These are phyloP conservation scores for Silurus lanzhouensis DNA, from an alignment of 2,797 vertebrate species.

Conservation along the genomic window DNA sequence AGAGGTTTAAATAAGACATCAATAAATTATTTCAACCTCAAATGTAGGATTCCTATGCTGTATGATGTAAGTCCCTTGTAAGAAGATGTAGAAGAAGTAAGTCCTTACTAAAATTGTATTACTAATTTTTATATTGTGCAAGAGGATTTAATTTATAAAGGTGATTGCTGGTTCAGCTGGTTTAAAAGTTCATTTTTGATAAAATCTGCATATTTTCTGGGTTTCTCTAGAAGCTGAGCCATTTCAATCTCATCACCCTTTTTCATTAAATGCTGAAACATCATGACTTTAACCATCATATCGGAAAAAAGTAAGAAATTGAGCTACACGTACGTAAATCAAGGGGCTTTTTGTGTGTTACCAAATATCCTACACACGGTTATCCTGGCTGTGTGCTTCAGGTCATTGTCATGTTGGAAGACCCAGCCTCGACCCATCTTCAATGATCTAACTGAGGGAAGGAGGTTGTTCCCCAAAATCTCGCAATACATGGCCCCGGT, in stretches of 20 bases:
- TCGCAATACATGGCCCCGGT: too few relatives aligned
- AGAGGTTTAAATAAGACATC: neutral
- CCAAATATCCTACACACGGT: neutral
- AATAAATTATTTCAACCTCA: neutral
- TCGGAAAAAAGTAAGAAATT: neutral
- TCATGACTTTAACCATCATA: neutral
- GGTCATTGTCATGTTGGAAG: too few relatives aligned
- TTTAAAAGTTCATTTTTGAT: neutral
- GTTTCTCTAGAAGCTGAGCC: neutral
- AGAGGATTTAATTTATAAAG: neutral
- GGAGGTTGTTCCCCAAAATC: too few relatives aligned
- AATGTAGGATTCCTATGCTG: neutral
- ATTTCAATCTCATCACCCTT: neutral
- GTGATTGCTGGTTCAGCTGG: neutral
- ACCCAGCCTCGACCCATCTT: too few relatives aligned
- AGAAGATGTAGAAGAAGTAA: neutral
- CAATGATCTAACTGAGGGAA: too few relatives aligned
- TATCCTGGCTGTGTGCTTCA: too few relatives aligned
- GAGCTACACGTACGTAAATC: neutral
- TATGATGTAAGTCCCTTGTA: too few relatives aligned
- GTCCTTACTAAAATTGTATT: neutral
- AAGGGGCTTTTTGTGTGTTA: neutral
- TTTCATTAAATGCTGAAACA: neutral
- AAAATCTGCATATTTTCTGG: neutral
- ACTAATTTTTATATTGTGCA: neutral